phyloP scores from a whole-genome alignment of 2,888 invertebrate genomes.

The Caenorhabditis sinica region DNA sequence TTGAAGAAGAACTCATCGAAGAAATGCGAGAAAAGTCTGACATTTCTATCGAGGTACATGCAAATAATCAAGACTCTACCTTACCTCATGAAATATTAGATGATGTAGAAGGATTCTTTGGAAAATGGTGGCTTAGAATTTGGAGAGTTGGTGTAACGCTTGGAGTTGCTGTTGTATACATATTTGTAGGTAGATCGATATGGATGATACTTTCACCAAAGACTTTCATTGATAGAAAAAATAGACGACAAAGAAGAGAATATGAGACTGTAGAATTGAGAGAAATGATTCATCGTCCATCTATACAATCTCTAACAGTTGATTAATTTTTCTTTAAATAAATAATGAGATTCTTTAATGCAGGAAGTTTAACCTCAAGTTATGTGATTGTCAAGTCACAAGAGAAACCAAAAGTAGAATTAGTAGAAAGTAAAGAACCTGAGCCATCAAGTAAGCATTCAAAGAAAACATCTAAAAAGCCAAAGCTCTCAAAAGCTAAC shows the following conservation, averaged over 20 bases:
- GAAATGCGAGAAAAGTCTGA: constrained; percentile 71
- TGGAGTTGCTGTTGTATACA: background rate
- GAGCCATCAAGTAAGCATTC: too few species aligned
- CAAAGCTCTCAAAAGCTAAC: constrained; percentile 20
- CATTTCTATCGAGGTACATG: constrained; percentile 55
- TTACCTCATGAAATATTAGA: constrained; percentile 73
- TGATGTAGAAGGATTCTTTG: constrained; percentile 43
- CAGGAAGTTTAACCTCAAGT: constrained; percentile 11
- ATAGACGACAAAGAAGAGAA: constrained; percentile 9
- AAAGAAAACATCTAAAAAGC: constrained; percentile 21
- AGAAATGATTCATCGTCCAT: constrained; percentile 23
- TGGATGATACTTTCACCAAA: constrained; percentile 34
- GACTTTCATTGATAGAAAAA: constrained; percentile 28
- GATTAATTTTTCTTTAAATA: constrained; percentile 17
- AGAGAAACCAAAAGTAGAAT: constrained; percentile 64
- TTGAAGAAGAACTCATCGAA: constrained; percentile 66
- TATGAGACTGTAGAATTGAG: constrained; percentile 9
- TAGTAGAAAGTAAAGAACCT: too few species aligned
- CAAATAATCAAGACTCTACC: constrained; percentile 68
- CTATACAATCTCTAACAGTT: constrained; percentile 9
- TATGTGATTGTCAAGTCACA: constrained; percentile 53
- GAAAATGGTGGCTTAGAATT: constrained; percentile 25
- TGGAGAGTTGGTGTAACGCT: constrained; percentile 32
- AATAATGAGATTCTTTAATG: constrained; percentile 48
- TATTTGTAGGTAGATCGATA: constrained; percentile 21